Evolutionary conservation across 2,797 vertebrate species (phyloP), one percentile per base, ranked within the genome.

Genomic region (Schizothorax lantsangensis): DNA sequence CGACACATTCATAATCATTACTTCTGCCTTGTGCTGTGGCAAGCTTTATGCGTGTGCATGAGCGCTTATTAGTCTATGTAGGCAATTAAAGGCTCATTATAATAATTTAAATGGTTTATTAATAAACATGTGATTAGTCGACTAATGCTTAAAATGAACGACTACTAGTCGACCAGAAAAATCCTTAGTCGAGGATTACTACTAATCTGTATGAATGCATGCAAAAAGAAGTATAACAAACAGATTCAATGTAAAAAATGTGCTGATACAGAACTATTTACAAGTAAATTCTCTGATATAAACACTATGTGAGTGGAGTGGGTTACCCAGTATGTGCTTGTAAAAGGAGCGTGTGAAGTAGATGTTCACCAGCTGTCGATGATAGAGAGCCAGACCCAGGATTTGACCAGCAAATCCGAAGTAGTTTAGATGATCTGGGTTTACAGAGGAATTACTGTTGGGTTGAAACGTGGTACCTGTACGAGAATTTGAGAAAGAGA

Each of bases 311-410:
- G 45, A 78, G 23, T 26, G 26, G 21, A 59, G 79, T 64, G 85
- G 2, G 94, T 92, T 96, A 99, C 98, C 98, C 91, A 99, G 96
- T 90, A 99, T 99, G 92, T 99, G 98, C 91, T 99, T 99, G 95
- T 99, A 99, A 95, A 99, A 99, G 45, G 98, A 99, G 83, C 98
- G 96, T 0, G 98, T 99, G 93, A 99, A 99, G 93, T 99, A 99
- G 92, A 99, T 99, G 93, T 99, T 99, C 88, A 99, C 98, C 92
- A 99, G 89, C 87, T 99, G 98, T 2, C 97, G 95, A 91, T 99
- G 98, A 90, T 99, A 99, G 87, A 99, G 94, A 82, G 98, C 98
- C 90, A 99, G 94, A 68, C 98, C 97, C 88, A 99, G 94, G 86
- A 99, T 97, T 90, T 99, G 98, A 87, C 98, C 98, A n/a, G 98